Base-by-base conservation (phyloP, 2,888 invertebrate species). In the Tenthredo amoena region DNA sequence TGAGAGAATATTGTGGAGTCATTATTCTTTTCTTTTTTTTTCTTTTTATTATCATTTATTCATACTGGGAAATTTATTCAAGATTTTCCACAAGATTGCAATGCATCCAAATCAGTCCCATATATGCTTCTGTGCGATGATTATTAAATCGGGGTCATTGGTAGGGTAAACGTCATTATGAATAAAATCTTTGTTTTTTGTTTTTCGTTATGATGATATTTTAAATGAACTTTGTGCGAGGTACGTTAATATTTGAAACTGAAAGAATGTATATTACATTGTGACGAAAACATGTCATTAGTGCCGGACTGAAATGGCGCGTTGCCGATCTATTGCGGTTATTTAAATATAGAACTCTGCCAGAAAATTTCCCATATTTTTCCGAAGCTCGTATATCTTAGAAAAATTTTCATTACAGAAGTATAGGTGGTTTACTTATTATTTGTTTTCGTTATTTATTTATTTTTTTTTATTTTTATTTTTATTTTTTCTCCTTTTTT, bases 321-420 rank as follows among this genome's bases (percentile, higher is more conserved):
- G 43, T 9, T 71, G 31, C 37, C n/a, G 37, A 71, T 71, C 71
- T 37, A 68, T 31, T 68, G 68, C 74, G 74, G 7, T 21, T 74
- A 40, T 74, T 74, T 74, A 21, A 21, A 43, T 47, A 71, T 71
- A 37, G 71, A 74, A 43, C 76, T 43, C 21, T 76, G 76, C 34
- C 37, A 15, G 84, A 55, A 84, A 71, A 83, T 21, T 83, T 26
- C 34, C 34, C n/a, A 71, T 83, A n/a, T 83, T 21, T 81, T 43
- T 15, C 37, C 12, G 26, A 76, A 76, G 37, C 74, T 72, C 65
- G 15, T 83, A 21, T 47, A 84, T 74, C 76, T 84, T 84, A 84
- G 58, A 84, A 84, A 76, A 84, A 55, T 84, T 7, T 84, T 47
- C 34, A 74, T 34, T 50, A 4, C 10, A 50, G 74, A 76, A 84